Evolutionary conservation across 2,797 vertebrate genomes (phyloP).

Genomic region (Denticeps clupeoides): DNA sequence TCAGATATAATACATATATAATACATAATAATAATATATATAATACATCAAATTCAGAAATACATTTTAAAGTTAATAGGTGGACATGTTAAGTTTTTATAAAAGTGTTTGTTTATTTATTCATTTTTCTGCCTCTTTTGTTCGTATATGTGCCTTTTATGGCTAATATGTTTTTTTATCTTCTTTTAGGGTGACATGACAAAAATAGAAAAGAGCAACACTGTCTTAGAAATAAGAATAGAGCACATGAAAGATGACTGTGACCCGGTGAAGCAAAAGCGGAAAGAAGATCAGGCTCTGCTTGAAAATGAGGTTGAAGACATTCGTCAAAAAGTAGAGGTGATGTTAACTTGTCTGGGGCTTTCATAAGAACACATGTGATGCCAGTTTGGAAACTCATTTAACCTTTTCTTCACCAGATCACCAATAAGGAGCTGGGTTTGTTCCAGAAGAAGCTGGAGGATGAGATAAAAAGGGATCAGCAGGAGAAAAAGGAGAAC

Average conservation of each 20-base stretch:
- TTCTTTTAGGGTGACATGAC: conserved; percentile 68
- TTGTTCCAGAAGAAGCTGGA: conserved; percentile 76
- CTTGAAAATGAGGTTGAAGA: conserved; percentile 53
- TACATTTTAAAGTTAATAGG: no score
- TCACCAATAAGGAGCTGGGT: conserved; percentile 68
- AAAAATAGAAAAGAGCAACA: conserved; percentile 55
- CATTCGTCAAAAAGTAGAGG: conserved; percentile 53
- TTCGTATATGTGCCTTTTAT: neutral
- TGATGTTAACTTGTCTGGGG: conserved; percentile 26
- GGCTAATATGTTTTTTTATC: neutral
- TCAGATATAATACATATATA: no score
- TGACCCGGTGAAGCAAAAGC: conserved; percentile 28
- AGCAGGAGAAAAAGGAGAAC: conserved; percentile 78
- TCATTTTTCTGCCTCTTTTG: neutral
- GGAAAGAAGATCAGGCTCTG: conserved; percentile 26
- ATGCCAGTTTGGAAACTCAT: neutral
- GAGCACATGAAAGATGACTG: conserved; percentile 39
- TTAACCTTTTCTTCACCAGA: conserved; percentile 42
- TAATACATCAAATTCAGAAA: no score
- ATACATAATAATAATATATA: no score
- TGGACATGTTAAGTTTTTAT: neutral
- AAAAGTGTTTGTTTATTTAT: no score
- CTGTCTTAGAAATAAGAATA: conserved; percentile 49
- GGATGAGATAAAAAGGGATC: conserved; percentile 70
- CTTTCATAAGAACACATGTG: neutral